Conservation (phyloP, 2,888 invertebrate species). For the Cyclophora albipunctata region DNA sequence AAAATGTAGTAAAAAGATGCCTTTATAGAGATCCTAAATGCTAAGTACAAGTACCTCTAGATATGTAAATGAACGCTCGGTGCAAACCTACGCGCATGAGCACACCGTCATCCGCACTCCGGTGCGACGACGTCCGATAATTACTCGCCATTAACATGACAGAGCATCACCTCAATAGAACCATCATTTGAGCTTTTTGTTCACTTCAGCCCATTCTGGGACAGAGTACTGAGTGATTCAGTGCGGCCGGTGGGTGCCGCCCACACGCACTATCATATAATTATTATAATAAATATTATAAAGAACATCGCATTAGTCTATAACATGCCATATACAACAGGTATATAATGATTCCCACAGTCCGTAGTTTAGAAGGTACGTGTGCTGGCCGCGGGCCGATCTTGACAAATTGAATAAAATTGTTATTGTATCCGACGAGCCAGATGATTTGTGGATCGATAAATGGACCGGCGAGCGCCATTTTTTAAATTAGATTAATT, state of each 20-base stretch:
- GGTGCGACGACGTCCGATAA: too few species aligned
- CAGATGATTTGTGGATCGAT: slow-evolving; percentile 5
- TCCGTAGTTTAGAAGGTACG: too few species aligned
- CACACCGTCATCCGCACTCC: too few species aligned
- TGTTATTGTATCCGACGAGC: slow-evolving; percentile 6
- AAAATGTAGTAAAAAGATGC: too few species aligned
- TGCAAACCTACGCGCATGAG: too few species aligned
- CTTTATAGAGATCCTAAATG: too few species aligned
- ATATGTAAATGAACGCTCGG: too few species aligned
- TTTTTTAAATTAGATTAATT: slow-evolving; percentile 13
- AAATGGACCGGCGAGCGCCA: slow-evolving; percentile 13
- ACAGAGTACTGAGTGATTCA: slow-evolving; percentile 23
- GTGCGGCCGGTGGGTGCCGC: slow-evolving; percentile 32
- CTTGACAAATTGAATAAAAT: slow-evolving; percentile 23
- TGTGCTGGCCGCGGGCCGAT: slow-evolving; percentile 11
- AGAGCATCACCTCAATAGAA: too few species aligned
- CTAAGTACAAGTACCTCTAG: too few species aligned
- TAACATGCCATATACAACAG: slow-evolving; percentile 7
- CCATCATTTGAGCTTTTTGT: too few species aligned
- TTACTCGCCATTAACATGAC: too few species aligned
- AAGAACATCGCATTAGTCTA: slow-evolving; percentile 27
- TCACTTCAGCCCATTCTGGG: too few species aligned
- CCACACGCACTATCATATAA: slow-evolving; percentile 23
- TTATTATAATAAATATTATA: slow-evolving; percentile 34
- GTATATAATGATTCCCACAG: slow-evolving; percentile 1